These are phyloP conservation scores for Pycnomerus fuliginosus DNA, from an alignment of 2,888 invertebrate genomes.

Conservation along the genomic window DNA sequence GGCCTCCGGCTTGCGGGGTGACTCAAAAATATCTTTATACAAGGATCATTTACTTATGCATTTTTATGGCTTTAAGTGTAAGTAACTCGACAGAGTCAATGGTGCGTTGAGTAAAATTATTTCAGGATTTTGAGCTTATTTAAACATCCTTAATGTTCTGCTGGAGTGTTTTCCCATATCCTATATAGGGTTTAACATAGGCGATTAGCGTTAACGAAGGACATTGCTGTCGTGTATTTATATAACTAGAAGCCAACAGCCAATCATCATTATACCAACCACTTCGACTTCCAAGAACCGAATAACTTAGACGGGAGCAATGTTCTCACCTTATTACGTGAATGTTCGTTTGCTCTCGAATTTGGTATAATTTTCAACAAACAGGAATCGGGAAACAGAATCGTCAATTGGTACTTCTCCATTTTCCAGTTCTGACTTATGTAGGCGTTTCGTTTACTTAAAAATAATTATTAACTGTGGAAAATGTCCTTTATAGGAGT, in stretches of 20 bases:
- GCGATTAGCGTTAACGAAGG: constrained; percentile 22
- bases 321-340: constrained; percentile 15
- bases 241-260: constrained; percentile 26
- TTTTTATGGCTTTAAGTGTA: constrained; percentile 22
- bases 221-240: constrained; percentile 25
- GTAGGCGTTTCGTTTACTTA: too few relatives aligned
- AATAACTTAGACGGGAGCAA: constrained; percentile 18
- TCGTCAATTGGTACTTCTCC: too few relatives aligned
- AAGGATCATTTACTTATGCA: constrained; percentile 23
- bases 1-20: constrained; percentile 1
- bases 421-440: constrained; percentile 14
- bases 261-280: constrained; percentile 32
- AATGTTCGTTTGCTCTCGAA: too few relatives aligned
- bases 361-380: too few relatives aligned
- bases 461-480: too few relatives aligned
- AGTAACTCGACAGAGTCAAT: constrained; percentile 18
- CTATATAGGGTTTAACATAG: too few relatives aligned
- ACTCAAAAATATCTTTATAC: constrained; percentile 17
- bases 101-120: constrained; percentile 24
- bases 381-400: too few relatives aligned
- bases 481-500: too few relatives aligned
- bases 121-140: too few relatives aligned
- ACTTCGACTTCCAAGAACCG: constrained; percentile 20
- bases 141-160: too few relatives aligned
- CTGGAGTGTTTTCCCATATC: too few relatives aligned